Base-by-base conservation (phyloP, 1,140 invertebrate species). In the Cotesia typhae region DNA sequence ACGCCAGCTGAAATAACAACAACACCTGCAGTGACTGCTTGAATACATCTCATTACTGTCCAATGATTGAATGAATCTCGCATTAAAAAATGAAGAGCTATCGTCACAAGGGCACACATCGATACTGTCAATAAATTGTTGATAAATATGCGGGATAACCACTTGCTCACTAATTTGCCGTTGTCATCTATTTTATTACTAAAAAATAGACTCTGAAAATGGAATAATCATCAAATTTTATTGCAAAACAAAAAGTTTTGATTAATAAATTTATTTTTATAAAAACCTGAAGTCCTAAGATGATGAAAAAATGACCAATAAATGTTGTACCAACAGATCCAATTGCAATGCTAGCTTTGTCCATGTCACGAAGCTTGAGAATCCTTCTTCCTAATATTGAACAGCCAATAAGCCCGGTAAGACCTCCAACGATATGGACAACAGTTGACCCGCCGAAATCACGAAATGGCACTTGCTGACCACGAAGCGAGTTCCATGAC, bases 91-190 rank as follows among this genome's bases (percentile, higher is more conserved):
- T 82, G 80, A 5, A 81, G 60, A 2, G 37, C 72, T 1, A 78
- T 72, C 9, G 77, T 71, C 4, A 79, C 12, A 3, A 83, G 20
- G 4, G 75, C 71, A 69, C 79, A 80, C 5, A 76, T 68, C 1
- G 76, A 78, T 2, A 76, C 76, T 20, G 80, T 76, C n/a, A 82
- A 17, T 9, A 83, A 60, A 72, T 79, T 81, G 52, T 83, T 83
- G 2, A 79, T 38, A 6, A 77, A 71, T 2, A 78, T 61, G n/a
- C 41, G 36, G 4, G 37, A 9, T 5, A 61, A 41, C 41, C 38
- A 36, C 6, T 5, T 41, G 10, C 28, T 17, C 5, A n/a, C 57
- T 38, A 67, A 12, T 0, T 9, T 4, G 35, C 9, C 57, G 63
- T 0, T 20, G 51, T 36, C 52, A 2, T n/a, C 6, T 41, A 20